A percentile compares a stretch with the other conserved stretches of the same genome.
These are phyloP conservation scores for Napeogenes inachia DNA, from an alignment of 2,888 invertebrate species.

Conservation along the genomic window DNA sequence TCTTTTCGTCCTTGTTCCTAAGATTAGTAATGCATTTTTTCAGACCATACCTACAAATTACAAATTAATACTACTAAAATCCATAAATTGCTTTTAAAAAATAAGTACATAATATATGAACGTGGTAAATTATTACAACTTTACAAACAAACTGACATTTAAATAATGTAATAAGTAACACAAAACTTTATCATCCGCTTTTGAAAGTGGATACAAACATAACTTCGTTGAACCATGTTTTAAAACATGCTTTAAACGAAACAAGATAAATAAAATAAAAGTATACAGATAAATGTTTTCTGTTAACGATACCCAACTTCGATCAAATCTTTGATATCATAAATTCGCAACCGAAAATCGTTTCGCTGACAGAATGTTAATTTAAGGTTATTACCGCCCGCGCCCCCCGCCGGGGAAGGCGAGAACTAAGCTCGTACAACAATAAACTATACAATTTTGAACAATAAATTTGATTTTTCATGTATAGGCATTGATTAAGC, in stretches of 20 bases:
- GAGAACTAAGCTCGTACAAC: slow-evolving; percentile 57
- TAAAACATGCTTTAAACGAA: slow-evolving; percentile 18
- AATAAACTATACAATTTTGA: slow-evolving; percentile 57
- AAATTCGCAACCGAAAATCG: slow-evolving; percentile 59
- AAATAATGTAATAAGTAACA: no score
- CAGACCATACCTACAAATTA: no score
- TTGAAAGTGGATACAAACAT: background rate
- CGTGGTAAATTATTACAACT: no score
- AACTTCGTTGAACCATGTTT: background rate
- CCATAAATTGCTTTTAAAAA: no score
- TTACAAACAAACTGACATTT: no score
- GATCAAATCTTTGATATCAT: slow-evolving; percentile 58
- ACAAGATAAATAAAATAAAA: slow-evolving; percentile 21
- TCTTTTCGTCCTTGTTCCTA: no score
- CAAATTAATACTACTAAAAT: no score
- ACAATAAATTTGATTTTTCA: slow-evolving; percentile 56
- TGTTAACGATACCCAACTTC: slow-evolving; percentile 27
- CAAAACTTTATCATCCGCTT: no score
- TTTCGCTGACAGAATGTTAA: slow-evolving; percentile 71
- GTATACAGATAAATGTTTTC: slow-evolving; percentile 25
- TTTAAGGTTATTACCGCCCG: slow-evolving; percentile 54
- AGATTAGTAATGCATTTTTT: no score
- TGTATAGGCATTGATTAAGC: slow-evolving; percentile 54
- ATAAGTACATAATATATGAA: no score
- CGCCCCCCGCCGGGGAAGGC: slow-evolving; percentile 54